phyloP scores from a whole-genome alignment of 2,113 vertebrate species.

The Coturnix japonica region DNA sequence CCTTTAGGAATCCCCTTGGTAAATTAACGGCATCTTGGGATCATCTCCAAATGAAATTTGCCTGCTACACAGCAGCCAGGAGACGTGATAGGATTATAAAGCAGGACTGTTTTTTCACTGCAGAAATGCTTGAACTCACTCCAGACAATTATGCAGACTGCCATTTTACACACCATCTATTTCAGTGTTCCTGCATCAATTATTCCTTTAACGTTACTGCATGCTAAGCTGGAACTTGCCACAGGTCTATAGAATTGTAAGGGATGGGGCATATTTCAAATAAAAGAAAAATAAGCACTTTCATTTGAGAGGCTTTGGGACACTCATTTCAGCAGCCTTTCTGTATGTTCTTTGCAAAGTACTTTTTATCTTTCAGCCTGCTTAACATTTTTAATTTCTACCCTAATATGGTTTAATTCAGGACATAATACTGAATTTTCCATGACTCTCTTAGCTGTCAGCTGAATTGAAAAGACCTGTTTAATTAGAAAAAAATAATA shows the following conservation, averaged over 20 bases:
- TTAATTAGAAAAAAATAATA: slow-evolving; percentile 47
- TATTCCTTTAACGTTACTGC: slow-evolving; percentile 68
- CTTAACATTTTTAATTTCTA: slow-evolving; percentile 43
- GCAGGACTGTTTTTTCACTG: slow-evolving; percentile 67
- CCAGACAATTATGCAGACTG: slow-evolving; percentile 77
- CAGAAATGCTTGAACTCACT: slow-evolving; percentile 77
- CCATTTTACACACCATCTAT: slow-evolving; percentile 79
- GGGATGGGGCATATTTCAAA: not conserved
- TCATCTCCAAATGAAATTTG: slow-evolving; percentile 65
- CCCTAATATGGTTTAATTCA: slow-evolving; percentile 36
- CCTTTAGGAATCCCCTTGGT: slow-evolving; percentile 23
- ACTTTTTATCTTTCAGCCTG: slow-evolving; percentile 55
- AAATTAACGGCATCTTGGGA: slow-evolving; percentile 56
- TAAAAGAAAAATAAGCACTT: not conserved
- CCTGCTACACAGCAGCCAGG: slow-evolving; percentile 48
- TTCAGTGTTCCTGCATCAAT: slow-evolving; percentile 73
- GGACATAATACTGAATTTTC: slow-evolving; percentile 50
- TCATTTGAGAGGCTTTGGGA: slow-evolving; percentile 3
- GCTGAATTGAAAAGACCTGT: slow-evolving; percentile 26
- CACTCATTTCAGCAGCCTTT: not conserved
- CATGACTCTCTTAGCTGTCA: slow-evolving; percentile 14
- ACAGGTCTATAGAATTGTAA: slow-evolving; percentile 18
- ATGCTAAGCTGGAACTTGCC: slow-evolving; percentile 36
- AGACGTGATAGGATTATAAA: slow-evolving; percentile 74
- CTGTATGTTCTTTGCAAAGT: slow-evolving; percentile 16